These are phyloP conservation scores for Phalacrocorax pelagicus DNA, from an alignment of 2,113 vertebrate species.

Conservation along the genomic window DNA sequence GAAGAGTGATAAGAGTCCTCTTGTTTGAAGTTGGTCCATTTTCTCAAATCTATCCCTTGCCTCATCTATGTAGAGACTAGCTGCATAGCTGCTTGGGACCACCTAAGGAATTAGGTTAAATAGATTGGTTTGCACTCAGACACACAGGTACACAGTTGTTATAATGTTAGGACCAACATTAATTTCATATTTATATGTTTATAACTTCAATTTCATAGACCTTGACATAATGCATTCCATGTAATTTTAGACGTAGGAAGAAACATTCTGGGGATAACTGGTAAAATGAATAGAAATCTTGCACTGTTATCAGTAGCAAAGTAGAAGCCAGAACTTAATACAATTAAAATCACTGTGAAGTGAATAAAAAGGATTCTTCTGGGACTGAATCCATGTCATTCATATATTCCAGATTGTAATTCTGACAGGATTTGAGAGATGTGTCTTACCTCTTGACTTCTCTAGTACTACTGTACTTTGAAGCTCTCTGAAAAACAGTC, in stretches of 20 bases:
- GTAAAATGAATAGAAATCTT: not conserved
- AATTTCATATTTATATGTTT: not conserved
- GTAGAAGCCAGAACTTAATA: not conserved
- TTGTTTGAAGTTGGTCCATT: not conserved
- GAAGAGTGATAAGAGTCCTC: not conserved
- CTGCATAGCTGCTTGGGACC: not conserved
- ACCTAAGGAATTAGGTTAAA: not conserved
- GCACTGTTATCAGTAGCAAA: not conserved
- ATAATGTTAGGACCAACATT: not conserved
- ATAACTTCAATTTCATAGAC: not conserved
- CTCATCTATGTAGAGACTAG: not conserved
- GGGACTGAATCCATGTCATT: not conserved
- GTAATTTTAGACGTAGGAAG: not conserved
- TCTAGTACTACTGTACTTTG: not conserved
- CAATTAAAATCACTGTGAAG: not conserved
- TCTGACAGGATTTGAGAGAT: not conserved
- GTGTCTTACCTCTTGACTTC: not conserved
- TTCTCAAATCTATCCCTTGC: not conserved
- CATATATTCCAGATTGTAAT: not conserved
- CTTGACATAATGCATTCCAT: not conserved
- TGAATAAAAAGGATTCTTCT: not conserved
- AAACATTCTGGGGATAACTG: not conserved
- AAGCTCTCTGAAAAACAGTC: not conserved
- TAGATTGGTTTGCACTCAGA: not conserved
- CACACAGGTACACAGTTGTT: not conserved